Base-by-base conservation (phyloP, 2,888 invertebrate genomes). In the Onthophagus sagittarius region DNA sequence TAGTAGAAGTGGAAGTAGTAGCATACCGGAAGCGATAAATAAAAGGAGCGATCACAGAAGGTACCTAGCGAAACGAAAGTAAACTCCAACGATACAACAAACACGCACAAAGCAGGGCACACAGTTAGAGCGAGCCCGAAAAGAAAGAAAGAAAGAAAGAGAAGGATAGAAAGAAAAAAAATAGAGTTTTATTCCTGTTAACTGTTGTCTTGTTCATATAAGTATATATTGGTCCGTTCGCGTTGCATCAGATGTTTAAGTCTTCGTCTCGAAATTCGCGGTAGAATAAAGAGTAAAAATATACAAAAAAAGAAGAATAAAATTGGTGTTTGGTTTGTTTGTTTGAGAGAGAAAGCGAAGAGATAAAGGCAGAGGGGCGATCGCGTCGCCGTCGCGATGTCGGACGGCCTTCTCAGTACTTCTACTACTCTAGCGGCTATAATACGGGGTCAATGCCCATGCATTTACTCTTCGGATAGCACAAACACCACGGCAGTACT, bases 361-460 rank as follows among this genome's bases (percentile, higher is more conserved):
- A 53, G 39, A 53, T 53, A 53, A 53, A 53, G 39, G 39, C 39
- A 53, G 39, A 53, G 39, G 39, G 39, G 39, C 39, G 39, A 53
- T 53, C 39, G 39, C 39, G 39, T 53, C 39, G 39, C 39, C 39
- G 39, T 53, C 39, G 70, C 62, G 70, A 62, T 70, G 53, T 70
- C 39, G 62, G 62, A 62, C 71, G 74, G 71, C 74, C 74, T 74
- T 74, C 74, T 72, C 74, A 70, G 70, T 70, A 53, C 39, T 53
- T 53, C 39, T 53, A 53, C 39, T 53, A 53, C 39, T 67, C 67
- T 23, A 67, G 67, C 13, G 11, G 67, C 67, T 31, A 32, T 15
- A 15, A 67, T 80, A 81, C 79, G 81, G 80, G 83, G 82, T 83
- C 83, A 82, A 80, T 81, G 82, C 79, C 83, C 82, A 81, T 80